Evolutionary conservation across 2,113 vertebrate genomes (phyloP).

Genomic region (Pangasianodon hypophthalmus): DNA sequence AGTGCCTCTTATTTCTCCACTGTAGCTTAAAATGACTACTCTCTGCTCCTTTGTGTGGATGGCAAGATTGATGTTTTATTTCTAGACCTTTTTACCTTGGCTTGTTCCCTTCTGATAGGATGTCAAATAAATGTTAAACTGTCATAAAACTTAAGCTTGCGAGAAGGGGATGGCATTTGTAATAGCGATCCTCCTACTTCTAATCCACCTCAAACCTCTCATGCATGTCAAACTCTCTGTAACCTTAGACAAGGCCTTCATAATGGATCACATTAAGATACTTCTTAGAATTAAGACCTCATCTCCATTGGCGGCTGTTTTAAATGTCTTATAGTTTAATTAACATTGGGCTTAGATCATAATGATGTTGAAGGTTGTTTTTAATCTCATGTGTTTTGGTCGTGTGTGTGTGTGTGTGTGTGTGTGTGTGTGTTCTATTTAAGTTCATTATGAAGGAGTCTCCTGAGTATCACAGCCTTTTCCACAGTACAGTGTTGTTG

Average conservation of each 20-base stretch:
- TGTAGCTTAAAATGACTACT: neutral
- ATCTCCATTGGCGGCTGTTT: neutral
- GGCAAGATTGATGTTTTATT: slow-evolving; percentile 2
- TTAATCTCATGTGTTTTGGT: neutral
- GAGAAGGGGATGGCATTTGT: neutral
- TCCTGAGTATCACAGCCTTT: neutral
- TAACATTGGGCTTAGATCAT: neutral
- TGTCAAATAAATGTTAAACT: slow-evolving; percentile 26
- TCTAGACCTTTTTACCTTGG: neutral
- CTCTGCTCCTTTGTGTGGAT: neutral
- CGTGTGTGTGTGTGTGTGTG: too few species aligned
- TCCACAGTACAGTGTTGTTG: neutral
- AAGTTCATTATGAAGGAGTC: neutral
- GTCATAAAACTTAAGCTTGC: neutral
- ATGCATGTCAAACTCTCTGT: neutral
- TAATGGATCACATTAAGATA: too few species aligned
- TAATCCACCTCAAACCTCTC: neutral
- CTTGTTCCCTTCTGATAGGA: neutral
- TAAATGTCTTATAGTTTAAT: neutral
- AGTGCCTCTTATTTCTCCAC: slow-evolving; percentile 18
- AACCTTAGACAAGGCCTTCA: neutral
- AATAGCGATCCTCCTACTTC: neutral
- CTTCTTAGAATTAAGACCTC: neutral
- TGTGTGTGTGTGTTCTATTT: too few species aligned
- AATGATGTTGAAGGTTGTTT: neutral